A percentile compares a stretch with the other conserved stretches of the same genome.
phyloP scores from a whole-genome alignment of 2,888 invertebrate genomes.

The Acanthoscelides obtectus region DNA sequence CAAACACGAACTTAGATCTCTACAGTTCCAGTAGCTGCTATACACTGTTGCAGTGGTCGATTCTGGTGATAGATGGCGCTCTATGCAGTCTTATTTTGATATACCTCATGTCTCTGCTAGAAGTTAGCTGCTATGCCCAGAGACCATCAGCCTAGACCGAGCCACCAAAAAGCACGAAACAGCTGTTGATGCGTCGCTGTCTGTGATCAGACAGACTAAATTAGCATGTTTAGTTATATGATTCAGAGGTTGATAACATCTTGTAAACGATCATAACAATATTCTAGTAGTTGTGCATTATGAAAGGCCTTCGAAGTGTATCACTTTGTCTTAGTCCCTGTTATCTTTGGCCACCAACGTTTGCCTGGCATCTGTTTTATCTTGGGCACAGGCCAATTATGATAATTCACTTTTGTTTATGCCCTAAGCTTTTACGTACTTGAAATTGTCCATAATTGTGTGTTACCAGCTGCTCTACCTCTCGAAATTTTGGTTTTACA shows the following conservation, averaged over 20 bases:
- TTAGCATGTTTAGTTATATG: too few relatives aligned
- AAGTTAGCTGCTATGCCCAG: too few relatives aligned
- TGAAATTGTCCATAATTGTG: background rate
- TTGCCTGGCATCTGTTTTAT: background rate
- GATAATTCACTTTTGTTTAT: background rate
- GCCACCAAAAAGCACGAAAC: too few relatives aligned
- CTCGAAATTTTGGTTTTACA: background rate
- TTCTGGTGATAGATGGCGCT: too few relatives aligned
- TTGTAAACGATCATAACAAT: background rate
- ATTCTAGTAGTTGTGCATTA: background rate
- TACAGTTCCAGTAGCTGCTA: too few relatives aligned
- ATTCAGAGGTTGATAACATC: background rate
- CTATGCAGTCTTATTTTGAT: too few relatives aligned
- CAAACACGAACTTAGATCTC: too few relatives aligned
- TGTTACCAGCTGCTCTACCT: background rate
- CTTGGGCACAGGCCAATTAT: background rate
- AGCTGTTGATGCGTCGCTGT: too few relatives aligned
- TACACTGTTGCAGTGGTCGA: too few relatives aligned
- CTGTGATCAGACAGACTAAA: too few relatives aligned
- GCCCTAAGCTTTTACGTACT: background rate
- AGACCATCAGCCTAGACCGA: too few relatives aligned
- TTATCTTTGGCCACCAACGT: background rate
- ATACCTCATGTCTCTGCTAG: too few relatives aligned
- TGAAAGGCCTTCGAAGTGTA: background rate
- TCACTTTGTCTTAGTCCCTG: background rate